Percentiles rank a stretch among this genome's conserved stretches.
phyloP scores from a whole-genome alignment of 2,797 vertebrate species.

The Arnoldichthys spilopterus region DNA sequence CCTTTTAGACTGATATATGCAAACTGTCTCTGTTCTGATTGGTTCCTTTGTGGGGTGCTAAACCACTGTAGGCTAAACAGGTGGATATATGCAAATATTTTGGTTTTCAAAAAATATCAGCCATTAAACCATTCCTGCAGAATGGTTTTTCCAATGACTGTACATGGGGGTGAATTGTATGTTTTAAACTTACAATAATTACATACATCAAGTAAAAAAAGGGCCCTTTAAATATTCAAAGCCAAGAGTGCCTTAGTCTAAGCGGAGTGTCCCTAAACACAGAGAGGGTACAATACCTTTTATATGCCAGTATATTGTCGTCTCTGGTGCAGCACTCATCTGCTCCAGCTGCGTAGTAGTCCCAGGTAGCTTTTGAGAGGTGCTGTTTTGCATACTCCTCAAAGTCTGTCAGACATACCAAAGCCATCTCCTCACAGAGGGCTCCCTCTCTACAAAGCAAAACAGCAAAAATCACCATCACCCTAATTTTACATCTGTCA shows the following conservation, averaged over 20 bases:
- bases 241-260: no score
- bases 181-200: background rate
- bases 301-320: conserved; percentile 89
- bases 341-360: conserved; percentile 90
- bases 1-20: background rate
- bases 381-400: conserved; percentile 85
- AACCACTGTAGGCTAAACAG: background rate
- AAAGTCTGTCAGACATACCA: conserved; percentile 91
- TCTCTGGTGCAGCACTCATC: conserved; percentile 88
- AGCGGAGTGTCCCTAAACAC: background rate
- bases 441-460: conserved; percentile 67
- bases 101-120: background rate
- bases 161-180: background rate
- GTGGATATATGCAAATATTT: no score
- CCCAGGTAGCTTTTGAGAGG: conserved; percentile 90
- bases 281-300: conserved; percentile 74
- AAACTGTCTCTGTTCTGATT: background rate
- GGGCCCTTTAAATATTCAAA: no score
- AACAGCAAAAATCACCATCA: background rate
- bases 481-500: background rate
- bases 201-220: no score
- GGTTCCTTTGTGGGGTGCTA: background rate
- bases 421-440: conserved; percentile 80
- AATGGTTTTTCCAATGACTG: background rate
- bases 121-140: background rate